These are phyloP conservation scores for Euclidia mi DNA, from an alignment of 2,888 invertebrate species.

Conservation along the genomic window DNA sequence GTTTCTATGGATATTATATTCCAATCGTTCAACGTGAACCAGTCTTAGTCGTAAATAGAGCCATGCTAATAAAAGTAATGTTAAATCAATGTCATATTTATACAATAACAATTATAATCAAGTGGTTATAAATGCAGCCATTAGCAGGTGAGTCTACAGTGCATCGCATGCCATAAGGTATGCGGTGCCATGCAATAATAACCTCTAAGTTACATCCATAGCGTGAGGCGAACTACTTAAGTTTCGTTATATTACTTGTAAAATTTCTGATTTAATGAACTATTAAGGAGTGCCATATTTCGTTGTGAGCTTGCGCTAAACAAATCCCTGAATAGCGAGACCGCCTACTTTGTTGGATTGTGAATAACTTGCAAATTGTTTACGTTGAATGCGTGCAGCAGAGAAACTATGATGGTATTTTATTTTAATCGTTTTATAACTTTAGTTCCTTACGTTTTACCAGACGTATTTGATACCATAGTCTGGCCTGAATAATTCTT, in stretches of 20 bases:
- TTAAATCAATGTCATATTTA: constrained; percentile 15
- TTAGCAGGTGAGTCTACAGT: constrained; percentile 16
- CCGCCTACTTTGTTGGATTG: background rate
- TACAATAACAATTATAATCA: constrained; percentile 9
- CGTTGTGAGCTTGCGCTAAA: constrained; percentile 15
- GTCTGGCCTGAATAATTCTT: too few species aligned
- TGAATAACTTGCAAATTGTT: background rate
- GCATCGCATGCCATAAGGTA: constrained; percentile 40
- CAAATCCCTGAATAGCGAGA: background rate
- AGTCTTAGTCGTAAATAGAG: constrained; percentile 1
- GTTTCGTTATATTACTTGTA: constrained; percentile 47
- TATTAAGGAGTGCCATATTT: constrained; percentile 42
- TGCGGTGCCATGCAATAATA: constrained; percentile 41
- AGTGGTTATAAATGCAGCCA: constrained; percentile 19
- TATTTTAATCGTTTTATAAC: background rate
- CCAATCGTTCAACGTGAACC: too few species aligned
- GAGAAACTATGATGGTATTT: background rate
- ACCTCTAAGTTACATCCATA: constrained; percentile 24
- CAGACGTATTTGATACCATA: too few species aligned
- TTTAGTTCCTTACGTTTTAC: too few species aligned
- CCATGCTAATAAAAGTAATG: constrained; percentile 8
- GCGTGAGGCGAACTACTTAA: constrained; percentile 50
- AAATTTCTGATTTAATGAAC: constrained; percentile 58
- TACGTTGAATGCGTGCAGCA: background rate
- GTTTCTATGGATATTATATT: too few species aligned